Evolutionary conservation across 1,140 invertebrate species (phyloP), one percentile per base, ranked within the genome.

Genomic region (Druon quercuslanigerum): DNA sequence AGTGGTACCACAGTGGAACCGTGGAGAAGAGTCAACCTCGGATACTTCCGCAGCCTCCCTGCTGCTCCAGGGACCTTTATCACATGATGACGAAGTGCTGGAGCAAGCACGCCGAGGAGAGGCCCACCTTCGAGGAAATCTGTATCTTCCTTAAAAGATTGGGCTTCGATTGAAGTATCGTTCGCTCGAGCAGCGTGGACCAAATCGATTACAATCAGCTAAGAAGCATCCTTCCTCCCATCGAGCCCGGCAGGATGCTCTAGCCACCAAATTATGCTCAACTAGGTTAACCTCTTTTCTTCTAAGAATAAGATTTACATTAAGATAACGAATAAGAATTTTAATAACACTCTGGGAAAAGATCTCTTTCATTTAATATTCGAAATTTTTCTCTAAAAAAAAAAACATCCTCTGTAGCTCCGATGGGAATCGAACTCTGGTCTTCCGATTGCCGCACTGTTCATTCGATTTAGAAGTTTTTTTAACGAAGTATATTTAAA

Each of bases 21-120:
- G 84, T 57, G 14, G 83, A 85, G 13, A 89, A 83, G 60, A 81
- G 83, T 33, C 86, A 89, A 51, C 89, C 91, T 14, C 87, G 90
- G 33, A 84, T 92, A 51, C 86, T 92, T 33, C 75, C 87, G n/a
- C 90, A 91, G 60, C 95, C 95, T 3, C 84, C 90, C 51, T 90
- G 91, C 51, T 96, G 95, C 84, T 84, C 85, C 20, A 89, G 92
- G 74, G 94, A 95, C 82, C 93, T 96, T 71, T 96, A 95, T 87
- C 95, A 95, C 83, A 90, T 96, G 82, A 95, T 96, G 94, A 90
- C 92, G 20, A 94, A 95, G 84, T 96, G 96, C 89, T 96, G 96
- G 96, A 94, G 94, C 83, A 91, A 94, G 51, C 92, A 93, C 50
- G 92, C 93, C 70, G 90, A 91, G n/a, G 93, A 94, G 60, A 89